Percentiles rank a stretch among this genome's conserved stretches.
These are phyloP conservation scores for Meriones unguiculatus DNA, from an alignment of 2,113 vertebrate species.

Conservation along the genomic window DNA sequence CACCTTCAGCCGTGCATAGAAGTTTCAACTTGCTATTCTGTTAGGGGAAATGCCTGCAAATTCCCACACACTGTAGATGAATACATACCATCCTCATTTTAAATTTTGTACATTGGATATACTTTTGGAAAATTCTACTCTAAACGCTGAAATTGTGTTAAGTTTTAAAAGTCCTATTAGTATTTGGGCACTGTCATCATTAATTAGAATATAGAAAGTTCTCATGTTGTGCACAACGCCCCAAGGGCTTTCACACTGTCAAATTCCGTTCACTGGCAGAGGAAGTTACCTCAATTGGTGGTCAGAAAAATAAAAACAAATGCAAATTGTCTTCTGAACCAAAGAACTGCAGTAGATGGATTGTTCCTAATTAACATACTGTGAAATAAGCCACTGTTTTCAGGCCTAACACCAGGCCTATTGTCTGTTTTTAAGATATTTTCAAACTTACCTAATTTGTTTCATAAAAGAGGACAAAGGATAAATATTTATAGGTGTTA, in stretches of 20 bases:
- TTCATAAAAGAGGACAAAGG: constrained; percentile 25
- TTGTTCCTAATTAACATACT: constrained; percentile 64
- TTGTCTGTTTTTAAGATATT: constrained; percentile 72
- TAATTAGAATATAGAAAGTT: neutral
- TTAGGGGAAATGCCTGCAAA: constrained; percentile 44
- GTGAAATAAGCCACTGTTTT: constrained; percentile 70
- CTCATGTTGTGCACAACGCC: neutral
- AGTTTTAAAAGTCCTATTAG: neutral
- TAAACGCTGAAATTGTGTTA: neutral
- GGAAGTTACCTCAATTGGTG: constrained; percentile 42
- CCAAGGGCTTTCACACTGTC: constrained; percentile 6
- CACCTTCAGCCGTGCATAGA: constrained; percentile 31
- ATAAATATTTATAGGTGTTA: constrained; percentile 51
- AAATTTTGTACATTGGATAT: neutral
- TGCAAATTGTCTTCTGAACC: constrained; percentile 47
- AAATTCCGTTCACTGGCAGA: neutral
- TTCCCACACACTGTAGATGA: constrained; percentile 42
- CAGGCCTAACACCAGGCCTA: constrained; percentile 39
- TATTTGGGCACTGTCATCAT: neutral
- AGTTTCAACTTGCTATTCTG: constrained; percentile 49
- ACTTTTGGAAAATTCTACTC: constrained; percentile 45
- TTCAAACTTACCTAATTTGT: constrained; percentile 69
- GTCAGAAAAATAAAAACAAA: constrained; percentile 63
- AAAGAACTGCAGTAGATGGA: constrained; percentile 32
- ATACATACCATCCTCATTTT: neutral